Evolutionary conservation across 1,140 invertebrate genomes (phyloP), one percentile per base, ranked within the genome.

Genomic region (Neodiprion pinetum): DNA sequence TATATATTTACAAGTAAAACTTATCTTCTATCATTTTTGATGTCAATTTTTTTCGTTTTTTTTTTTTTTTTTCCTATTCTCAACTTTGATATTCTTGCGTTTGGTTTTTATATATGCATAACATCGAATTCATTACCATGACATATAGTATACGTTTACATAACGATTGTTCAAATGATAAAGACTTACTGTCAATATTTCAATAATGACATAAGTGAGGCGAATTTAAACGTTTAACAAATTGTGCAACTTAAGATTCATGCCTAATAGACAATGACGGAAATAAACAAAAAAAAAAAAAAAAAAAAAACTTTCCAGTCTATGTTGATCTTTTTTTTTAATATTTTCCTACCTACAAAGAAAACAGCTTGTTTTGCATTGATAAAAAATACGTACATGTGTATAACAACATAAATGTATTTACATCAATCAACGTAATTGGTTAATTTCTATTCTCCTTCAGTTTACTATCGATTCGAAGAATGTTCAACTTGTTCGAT

Each of bases 371-470:
- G 53, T 17, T 12, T 14, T 61, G 53, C n/a, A 61, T 9, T 11
- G 53, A 61, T 61, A 61, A 61, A 61, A 40, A 61, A 61, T 61
- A 61, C 53, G 53, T 61, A 61, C n/a, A 61, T 17, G 53, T 61
- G 9, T 61, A 17, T 11, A 17, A 61, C n/a, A 61, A 61, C 53
- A 61, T 40, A 61, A 61, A 5, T 61, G n/a, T 61, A 61, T 61
- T 61, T 61, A 61, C 53, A 61, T 61, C 8, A 61, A 61, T 61
- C 53, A 61, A 61, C n/a, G 9, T 12, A 61, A 61, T 61, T 61
- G 53, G 9, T 61, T 61, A 12, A 40, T 40, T 40, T 40, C 28
- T 40, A 40, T 5, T 40, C 28, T 40, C 1, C 28, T 40, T 40
- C 28, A 40, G 28, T 40, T 40, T 40, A 14, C 11, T 17, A 17